phyloP scores from a whole-genome alignment of 2,888 invertebrate genomes.

The Xestia xanthographa region DNA sequence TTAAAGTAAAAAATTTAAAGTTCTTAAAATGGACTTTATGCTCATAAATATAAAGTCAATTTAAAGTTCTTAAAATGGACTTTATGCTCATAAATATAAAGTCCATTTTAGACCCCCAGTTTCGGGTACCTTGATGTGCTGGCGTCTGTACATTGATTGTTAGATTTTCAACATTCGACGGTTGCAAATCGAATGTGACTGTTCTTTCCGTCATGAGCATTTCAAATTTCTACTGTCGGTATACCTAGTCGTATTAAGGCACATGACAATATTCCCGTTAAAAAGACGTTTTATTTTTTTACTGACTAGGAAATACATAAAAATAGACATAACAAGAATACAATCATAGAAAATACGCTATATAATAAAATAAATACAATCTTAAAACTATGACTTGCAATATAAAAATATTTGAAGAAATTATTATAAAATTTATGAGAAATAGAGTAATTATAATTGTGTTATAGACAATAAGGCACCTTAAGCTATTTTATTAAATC shows the following conservation, averaged over 20 bases:
- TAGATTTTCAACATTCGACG: neutral
- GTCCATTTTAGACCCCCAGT: too few relatives aligned
- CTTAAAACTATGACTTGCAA: constrained; percentile 22
- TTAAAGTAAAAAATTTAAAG: too few relatives aligned
- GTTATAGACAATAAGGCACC: neutral
- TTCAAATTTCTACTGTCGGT: neutral
- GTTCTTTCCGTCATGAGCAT: neutral
- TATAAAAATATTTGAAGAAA: neutral
- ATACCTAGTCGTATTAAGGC: constrained; percentile 5
- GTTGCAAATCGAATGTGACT: neutral
- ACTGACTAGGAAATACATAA: constrained; percentile 35
- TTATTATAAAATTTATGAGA: neutral
- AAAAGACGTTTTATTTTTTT: constrained; percentile 6
- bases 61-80: too few relatives aligned
- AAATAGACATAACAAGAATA: constrained; percentile 5
- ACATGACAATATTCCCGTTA: constrained; percentile 5
- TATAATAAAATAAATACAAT: neutral
- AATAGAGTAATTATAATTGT: constrained; percentile 1
- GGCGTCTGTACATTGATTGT: too few relatives aligned
- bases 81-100: too few relatives aligned
- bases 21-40: too few relatives aligned
- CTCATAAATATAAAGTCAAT: too few relatives aligned
- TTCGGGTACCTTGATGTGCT: too few relatives aligned
- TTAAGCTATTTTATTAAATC: neutral
- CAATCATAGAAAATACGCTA: neutral